Evolutionary conservation across 2,888 invertebrate species (phyloP).

Genomic region (Oscheius sp.): DNA sequence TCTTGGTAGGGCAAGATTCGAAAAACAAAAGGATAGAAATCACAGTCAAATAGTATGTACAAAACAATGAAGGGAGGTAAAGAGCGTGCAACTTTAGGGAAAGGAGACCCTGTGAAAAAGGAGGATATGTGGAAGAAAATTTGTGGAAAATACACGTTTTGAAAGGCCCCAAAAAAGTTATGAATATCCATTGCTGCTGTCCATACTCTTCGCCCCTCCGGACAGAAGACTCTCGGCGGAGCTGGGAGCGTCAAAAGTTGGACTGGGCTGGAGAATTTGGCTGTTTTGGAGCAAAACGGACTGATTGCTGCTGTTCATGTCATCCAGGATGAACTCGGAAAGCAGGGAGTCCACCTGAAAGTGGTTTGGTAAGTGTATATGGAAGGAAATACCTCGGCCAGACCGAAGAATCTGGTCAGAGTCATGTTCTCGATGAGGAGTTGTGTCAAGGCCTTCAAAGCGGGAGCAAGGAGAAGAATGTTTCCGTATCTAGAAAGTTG

Average conservation of each 20-base stretch:
- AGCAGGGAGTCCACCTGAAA: conserved; percentile 67
- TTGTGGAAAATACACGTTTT: background rate
- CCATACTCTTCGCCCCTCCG: background rate
- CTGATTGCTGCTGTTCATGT: conserved; percentile 50
- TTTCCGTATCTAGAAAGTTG: conserved; percentile 54
- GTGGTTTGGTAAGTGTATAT: too few species aligned
- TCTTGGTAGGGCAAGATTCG: conserved; percentile 4
- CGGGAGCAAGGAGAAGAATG: conserved; percentile 70
- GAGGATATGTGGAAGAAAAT: background rate
- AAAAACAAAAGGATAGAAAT: background rate
- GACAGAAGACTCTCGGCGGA: conserved; percentile 11
- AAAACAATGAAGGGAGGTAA: background rate
- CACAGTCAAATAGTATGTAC: background rate
- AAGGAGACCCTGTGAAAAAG: conserved; percentile 1
- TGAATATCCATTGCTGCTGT: conserved; percentile 6
- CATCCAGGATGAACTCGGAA: conserved; percentile 72
- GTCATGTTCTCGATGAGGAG: conserved; percentile 73
- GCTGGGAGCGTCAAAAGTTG: conserved; percentile 4
- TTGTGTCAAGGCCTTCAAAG: conserved; percentile 72
- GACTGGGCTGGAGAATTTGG: conserved; percentile 1
- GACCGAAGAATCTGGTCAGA: conserved; percentile 72
- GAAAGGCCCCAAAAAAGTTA: background rate
- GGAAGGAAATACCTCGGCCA: conserved; percentile 60
- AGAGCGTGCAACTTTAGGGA: background rate
- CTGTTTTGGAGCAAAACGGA: background rate